Percentiles rank a stretch among this genome's conserved stretches.
Evolutionary conservation across 1,140 invertebrate species (phyloP).

Genomic region (Ctenoplectra terminalis): DNA sequence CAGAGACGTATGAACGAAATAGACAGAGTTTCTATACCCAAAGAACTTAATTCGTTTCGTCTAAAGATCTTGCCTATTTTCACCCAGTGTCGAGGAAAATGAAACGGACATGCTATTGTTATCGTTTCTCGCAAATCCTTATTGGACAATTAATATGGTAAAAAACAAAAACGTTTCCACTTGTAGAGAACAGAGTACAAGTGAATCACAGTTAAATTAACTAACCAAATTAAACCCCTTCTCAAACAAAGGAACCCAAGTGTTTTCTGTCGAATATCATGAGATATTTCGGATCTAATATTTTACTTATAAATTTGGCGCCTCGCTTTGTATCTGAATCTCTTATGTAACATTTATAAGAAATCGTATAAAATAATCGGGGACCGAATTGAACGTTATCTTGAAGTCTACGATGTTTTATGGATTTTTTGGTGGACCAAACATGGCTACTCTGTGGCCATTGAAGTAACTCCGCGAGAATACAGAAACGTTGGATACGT

Average conservation of each 20-base stretch:
- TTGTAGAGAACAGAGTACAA: neutral
- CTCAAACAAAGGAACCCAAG: neutral
- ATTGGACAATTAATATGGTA: neutral
- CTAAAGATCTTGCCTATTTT: neutral
- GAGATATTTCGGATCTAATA: neutral
- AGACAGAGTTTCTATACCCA: neutral
- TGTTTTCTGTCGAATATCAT: neutral
- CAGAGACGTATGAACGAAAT: constrained; percentile 21
- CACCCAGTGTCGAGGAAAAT: neutral
- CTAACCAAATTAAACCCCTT: neutral
- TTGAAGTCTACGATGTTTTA: neutral
- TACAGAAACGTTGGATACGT: neutral
- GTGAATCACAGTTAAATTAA: neutral
- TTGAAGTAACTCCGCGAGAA: too few relatives aligned
- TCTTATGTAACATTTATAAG: too few relatives aligned
- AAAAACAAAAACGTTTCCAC: neutral
- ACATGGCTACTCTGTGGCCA: neutral
- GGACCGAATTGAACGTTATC: too few relatives aligned
- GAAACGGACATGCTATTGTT: neutral
- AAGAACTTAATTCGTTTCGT: constrained; percentile 2
- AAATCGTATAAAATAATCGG: too few relatives aligned
- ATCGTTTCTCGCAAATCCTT: neutral
- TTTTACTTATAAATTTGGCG: too few relatives aligned
- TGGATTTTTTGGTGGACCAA: neutral
- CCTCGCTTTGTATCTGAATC: too few relatives aligned